Evolutionary conservation across 2,113 vertebrate species (phyloP).

Genomic region (Laterallus jamaicensis): DNA sequence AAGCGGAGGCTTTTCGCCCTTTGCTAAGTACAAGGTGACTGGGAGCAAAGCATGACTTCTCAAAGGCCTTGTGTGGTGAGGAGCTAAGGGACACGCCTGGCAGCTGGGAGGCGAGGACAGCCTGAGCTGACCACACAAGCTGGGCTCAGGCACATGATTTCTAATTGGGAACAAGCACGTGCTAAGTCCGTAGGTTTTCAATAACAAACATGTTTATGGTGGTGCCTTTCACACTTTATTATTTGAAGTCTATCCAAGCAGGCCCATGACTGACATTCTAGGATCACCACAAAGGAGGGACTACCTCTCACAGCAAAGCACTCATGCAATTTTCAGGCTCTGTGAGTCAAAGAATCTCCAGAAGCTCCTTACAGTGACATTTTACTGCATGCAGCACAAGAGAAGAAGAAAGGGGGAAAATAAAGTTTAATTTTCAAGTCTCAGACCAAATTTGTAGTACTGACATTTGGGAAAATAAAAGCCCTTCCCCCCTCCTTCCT

Average conservation of each 20-base stretch:
- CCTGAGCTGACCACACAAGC: rapidly evolving
- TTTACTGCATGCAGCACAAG: neutral
- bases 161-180: neutral
- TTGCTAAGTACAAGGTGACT: neutral
- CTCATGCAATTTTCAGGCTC: neutral
- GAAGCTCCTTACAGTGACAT: neutral
- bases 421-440: neutral
- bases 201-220: neutral
- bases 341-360: neutral
- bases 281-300: neutral
- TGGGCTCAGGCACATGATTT: neutral
- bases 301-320: rapidly evolving
- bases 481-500: neutral
- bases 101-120: rapidly evolving
- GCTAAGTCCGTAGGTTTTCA: neutral
- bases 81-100: neutral
- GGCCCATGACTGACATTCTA: neutral
- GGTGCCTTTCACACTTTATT: neutral
- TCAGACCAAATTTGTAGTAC: neutral
- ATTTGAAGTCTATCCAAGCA: neutral
- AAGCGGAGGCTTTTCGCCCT: neutral
- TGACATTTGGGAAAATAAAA: neutral
- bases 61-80: neutral
- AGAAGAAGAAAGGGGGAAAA: neutral
- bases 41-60: neutral